These are phyloP conservation scores for Pammene aurita DNA, from an alignment of 2,888 invertebrate genomes.

Conservation along the genomic window DNA sequence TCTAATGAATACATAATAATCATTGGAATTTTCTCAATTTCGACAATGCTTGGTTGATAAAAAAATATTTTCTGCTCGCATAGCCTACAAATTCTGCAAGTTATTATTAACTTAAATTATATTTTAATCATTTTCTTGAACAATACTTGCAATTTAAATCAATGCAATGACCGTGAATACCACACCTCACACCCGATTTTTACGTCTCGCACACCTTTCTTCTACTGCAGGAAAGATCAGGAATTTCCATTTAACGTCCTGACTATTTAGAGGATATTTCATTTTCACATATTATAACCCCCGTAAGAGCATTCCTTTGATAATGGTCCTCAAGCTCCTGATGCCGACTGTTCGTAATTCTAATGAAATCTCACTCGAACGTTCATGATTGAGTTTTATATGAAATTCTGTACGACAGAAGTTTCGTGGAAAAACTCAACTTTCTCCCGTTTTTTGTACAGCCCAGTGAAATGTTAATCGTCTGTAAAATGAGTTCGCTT, in stretches of 20 bases:
- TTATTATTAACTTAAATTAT: too few species aligned
- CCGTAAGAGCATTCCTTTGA: neutral
- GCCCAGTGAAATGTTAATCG: slow-evolving; percentile 34
- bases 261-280: too few species aligned
- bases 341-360: slow-evolving; percentile 12
- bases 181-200: too few species aligned
- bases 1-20: slow-evolving; percentile 36
- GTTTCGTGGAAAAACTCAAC: slow-evolving; percentile 32
- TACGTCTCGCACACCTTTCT: too few species aligned
- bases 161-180: too few species aligned
- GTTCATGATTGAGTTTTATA: slow-evolving; percentile 35
- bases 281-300: too few species aligned
- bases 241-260: too few species aligned
- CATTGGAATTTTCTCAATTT: slow-evolving; percentile 8
- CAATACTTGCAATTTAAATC: too few species aligned
- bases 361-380: slow-evolving; percentile 36
- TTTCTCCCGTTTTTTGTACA: slow-evolving; percentile 31
- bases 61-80: slow-evolving; percentile 1
- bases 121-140: too few species aligned
- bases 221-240: too few species aligned
- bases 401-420: slow-evolving; percentile 33
- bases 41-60: neutral
- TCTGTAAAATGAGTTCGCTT: slow-evolving; percentile 31
- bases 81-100: too few species aligned
- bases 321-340: neutral